Evolutionary conservation across 2,888 invertebrate species (phyloP).

Genomic region (Heteropelma amictum): DNA sequence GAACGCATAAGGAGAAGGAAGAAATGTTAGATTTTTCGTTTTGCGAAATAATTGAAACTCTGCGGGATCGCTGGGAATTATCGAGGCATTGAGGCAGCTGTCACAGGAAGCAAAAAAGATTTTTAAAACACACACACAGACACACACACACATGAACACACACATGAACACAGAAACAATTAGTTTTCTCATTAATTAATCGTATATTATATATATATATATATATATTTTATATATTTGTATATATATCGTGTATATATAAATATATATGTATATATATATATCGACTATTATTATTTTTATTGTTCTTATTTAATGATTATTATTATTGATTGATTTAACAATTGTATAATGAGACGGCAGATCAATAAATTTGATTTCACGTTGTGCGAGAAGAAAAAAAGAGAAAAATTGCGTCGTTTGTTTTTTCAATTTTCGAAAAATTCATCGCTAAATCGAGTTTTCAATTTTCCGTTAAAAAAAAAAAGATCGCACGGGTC

Average conservation of each 20-base stretch:
- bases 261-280: too few relatives aligned
- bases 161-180: slow-evolving; percentile 69
- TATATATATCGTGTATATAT: too few relatives aligned
- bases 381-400: slow-evolving; percentile 44
- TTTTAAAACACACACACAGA: too few relatives aligned
- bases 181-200: slow-evolving; percentile 75
- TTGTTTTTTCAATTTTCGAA: not conserved
- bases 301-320: slow-evolving; percentile 72
- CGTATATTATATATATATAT: too few relatives aligned
- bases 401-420: slow-evolving; percentile 1
- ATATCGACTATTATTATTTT: slow-evolving; percentile 71
- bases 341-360: slow-evolving; percentile 70
- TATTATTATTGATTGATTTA: slow-evolving; percentile 66
- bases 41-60: slow-evolving; percentile 64
- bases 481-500: too few relatives aligned
- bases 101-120: slow-evolving; percentile 75
- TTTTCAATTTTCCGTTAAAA: too few relatives aligned
- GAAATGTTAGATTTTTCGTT: slow-evolving; percentile 26
- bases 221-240: too few relatives aligned
- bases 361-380: slow-evolving; percentile 71
- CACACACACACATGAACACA: slow-evolving; percentile 48
- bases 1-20: slow-evolving; percentile 28
- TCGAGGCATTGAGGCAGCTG: slow-evolving; percentile 78
- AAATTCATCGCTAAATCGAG: not conserved
- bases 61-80: slow-evolving; percentile 76